Evolutionary conservation across 2,888 invertebrate species (phyloP).

Genomic region (Tricholauxania praeusta): DNA sequence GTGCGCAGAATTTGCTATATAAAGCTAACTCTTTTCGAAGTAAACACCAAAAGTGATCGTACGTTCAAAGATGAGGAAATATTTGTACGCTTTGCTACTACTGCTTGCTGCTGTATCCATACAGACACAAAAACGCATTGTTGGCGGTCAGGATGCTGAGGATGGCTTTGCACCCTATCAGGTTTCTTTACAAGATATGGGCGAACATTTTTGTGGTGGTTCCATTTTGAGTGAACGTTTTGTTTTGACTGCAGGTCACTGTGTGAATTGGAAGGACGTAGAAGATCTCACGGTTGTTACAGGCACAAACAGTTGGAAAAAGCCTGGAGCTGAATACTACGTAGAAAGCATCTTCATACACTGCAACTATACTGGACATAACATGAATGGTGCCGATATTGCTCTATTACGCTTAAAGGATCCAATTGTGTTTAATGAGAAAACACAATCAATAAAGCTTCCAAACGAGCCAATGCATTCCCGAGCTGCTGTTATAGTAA

Average conservation of each 20-base stretch:
- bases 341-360: constrained; percentile 54
- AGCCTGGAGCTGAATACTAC: constrained; percentile 53
- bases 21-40: too few species aligned
- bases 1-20: too few species aligned
- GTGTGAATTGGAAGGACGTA: constrained; percentile 50
- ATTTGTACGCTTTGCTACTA: too few species aligned
- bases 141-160: too few species aligned
- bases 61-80: too few species aligned
- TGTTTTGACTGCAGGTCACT: constrained; percentile 59
- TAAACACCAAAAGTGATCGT: too few species aligned
- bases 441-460: constrained; percentile 71
- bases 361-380: constrained; percentile 55
- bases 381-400: constrained; percentile 72
- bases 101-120: too few species aligned
- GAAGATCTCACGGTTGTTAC: constrained; percentile 52
- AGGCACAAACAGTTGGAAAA: constrained; percentile 53
- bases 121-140: too few species aligned
- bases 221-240: constrained; percentile 47
- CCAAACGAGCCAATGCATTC: constrained; percentile 70
- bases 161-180: constrained; percentile 47
- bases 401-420: constrained; percentile 73
- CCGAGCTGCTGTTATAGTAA: constrained; percentile 55
- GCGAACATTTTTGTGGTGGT: constrained; percentile 61
- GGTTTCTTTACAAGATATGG: constrained; percentile 57
- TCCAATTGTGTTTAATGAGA: constrained; percentile 70